These are phyloP conservation scores for Chiridota heheva DNA, from an alignment of 35 echinoderm and acorn worm genomes.

Conservation along the genomic window DNA sequence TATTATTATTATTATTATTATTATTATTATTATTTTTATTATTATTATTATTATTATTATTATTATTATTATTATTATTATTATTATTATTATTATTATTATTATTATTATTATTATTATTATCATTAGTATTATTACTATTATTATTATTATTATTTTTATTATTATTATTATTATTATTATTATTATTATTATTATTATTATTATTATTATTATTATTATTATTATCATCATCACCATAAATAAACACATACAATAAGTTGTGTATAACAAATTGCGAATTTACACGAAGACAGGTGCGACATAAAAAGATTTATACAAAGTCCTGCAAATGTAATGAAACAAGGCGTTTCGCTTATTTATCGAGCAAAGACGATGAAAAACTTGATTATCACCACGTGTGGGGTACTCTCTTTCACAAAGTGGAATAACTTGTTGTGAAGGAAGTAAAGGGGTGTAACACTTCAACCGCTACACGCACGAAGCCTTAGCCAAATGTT, in stretches of 20 bases:
- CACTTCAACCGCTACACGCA: no score
- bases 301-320: background rate
- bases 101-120: background rate
- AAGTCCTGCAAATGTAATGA: background rate
- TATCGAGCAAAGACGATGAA: background rate
- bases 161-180: background rate
- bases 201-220: slow-evolving; percentile 9
- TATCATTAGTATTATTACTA: no score
- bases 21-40: background rate
- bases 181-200: slow-evolving; percentile 9
- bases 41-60: background rate
- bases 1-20: background rate
- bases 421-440: no score
- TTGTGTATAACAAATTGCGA: background rate
- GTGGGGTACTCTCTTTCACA: background rate
- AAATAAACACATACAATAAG: background rate
- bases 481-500: no score
- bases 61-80: background rate
- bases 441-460: no score
- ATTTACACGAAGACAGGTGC: background rate
- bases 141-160: background rate
- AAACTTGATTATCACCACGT: background rate
- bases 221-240: slow-evolving; percentile 7
- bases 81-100: background rate
- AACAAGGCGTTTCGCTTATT: background rate